Evolutionary conservation across 2,888 invertebrate genomes (phyloP).

Genomic region (Ormyrus labotus): DNA sequence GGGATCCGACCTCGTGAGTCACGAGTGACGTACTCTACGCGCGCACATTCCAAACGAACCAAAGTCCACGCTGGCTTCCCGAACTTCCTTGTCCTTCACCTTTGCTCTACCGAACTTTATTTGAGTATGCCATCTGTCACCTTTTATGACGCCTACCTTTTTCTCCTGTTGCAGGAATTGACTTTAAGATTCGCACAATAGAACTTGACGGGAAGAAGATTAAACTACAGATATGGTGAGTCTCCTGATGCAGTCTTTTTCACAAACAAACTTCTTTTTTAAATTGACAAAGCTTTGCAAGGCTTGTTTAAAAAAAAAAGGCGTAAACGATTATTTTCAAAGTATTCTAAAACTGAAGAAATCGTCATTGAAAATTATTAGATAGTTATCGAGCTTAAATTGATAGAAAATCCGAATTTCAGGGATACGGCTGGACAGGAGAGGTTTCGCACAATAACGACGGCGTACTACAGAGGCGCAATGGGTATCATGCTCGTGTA

Average conservation of each 20-base stretch:
- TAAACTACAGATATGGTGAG: constrained; percentile 98
- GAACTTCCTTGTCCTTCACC: constrained; percentile 13
- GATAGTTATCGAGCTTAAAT: no score
- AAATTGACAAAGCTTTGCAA: no score
- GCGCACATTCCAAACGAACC: constrained; percentile 24
- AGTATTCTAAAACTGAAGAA: background rate
- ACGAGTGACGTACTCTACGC: background rate
- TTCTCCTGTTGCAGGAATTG: constrained; percentile 87
- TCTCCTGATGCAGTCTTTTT: constrained; percentile 55
- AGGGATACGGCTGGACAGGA: constrained; percentile 99
- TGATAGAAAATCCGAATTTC: constrained; percentile 37
- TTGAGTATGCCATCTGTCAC: background rate
- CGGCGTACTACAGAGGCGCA: constrained; percentile 99
- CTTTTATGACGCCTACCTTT: background rate
- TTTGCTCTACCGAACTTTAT: background rate
- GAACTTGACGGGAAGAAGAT: constrained; percentile 99
- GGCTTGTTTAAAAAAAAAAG: no score
- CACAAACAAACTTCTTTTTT: background rate
- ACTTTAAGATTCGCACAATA: constrained; percentile 99
- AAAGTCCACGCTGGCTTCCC: constrained; percentile 9
- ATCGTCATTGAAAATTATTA: background rate
- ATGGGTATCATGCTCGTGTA: constrained; percentile 99
- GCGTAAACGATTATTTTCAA: background rate
- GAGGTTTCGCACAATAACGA: constrained; percentile 98
- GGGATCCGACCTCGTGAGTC: constrained; percentile 21